Base-by-base conservation (phyloP, 1,140 invertebrate species). In the Lerema accius region DNA sequence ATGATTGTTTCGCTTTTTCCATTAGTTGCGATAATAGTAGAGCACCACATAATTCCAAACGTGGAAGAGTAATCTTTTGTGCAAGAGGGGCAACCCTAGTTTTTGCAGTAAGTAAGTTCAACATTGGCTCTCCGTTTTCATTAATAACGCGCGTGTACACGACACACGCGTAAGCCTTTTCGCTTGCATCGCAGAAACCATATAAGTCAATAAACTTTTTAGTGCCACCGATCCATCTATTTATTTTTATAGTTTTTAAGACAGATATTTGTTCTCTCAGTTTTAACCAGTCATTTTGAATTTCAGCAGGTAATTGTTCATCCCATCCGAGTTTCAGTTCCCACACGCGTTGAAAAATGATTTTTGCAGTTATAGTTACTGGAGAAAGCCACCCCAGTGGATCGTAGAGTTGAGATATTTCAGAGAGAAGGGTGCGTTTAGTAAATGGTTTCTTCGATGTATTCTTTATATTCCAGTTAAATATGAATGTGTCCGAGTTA, bases 1-100 rank as follows among this genome's bases (percentile, higher is more conserved):
- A 28, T 10, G 66, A 32, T 5, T 53, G 6, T 42, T n/a, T 58
- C 3, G 78, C 60, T 45, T 75, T 71, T 42, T 69, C 14, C 13
- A 82, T 59, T 13, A 90, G 17, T 10, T 73, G 58, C 3, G 80
- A 69, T 15, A 90, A 65, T 5, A 92, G 50, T 9, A 80, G 45
- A 7, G 91, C 91, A 9, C 76, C 91, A 53, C 69, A 82, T 14
- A 92, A 69, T 76, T 93, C 92, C 39, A 92, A 61, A 61, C 86
- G 45, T 0, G 92, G 91, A 7, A 93, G 77, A 1, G 85, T 79
- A 9, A 50, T 59, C 73, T 91, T 91, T 62, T 67, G 61, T 13
- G 26, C 9, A 1, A 91, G 46, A 23, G 91, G 91, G 37, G 91
- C 80, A 4, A 92, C 89, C 55, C 83, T 69, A 39, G 78, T 71